These are phyloP conservation scores for Himalopsyche anomala DNA, from an alignment of 2,888 invertebrate genomes.

Conservation along the genomic window DNA sequence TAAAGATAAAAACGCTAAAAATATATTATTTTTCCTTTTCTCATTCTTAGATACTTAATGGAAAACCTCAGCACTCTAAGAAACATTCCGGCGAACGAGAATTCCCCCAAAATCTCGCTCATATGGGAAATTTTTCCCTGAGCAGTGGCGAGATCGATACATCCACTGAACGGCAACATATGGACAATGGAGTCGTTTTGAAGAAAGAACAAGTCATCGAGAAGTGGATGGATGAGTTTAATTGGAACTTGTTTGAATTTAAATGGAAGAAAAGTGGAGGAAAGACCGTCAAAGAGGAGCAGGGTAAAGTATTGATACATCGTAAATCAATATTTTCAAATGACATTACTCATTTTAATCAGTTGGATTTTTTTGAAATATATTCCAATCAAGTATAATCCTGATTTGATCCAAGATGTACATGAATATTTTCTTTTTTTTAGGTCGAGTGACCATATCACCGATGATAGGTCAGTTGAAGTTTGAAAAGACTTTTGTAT, in stretches of 20 bases:
- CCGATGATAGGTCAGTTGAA: conserved; percentile 73
- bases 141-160: conserved; percentile 12
- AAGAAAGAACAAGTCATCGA: conserved; percentile 59
- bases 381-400: too few species aligned
- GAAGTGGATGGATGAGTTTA: conserved; percentile 62
- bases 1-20: neutral
- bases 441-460: conserved; percentile 58
- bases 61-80: conserved; percentile 68
- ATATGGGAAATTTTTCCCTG: conserved; percentile 47
- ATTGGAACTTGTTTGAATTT: conserved; percentile 60
- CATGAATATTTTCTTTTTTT: conserved; percentile 10
- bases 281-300: conserved; percentile 58
- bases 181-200: conserved; percentile 37
- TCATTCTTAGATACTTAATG: conserved; percentile 66
- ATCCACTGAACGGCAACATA: conserved; percentile 5
- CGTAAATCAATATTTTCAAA: neutral
- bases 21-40: neutral
- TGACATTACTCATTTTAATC: neutral
- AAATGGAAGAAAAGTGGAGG: conserved; percentile 63
- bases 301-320: conserved; percentile 49
- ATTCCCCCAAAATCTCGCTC: conserved; percentile 50
- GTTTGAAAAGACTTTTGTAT: conserved; percentile 74
- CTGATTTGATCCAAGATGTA: too few species aligned
- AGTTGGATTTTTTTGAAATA: too few species aligned
- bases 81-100: conserved; percentile 64